Evolutionary conservation across 2,113 vertebrate species (phyloP), one percentile per base, ranked within the genome.

Genomic region (Tyrannus savana): DNA sequence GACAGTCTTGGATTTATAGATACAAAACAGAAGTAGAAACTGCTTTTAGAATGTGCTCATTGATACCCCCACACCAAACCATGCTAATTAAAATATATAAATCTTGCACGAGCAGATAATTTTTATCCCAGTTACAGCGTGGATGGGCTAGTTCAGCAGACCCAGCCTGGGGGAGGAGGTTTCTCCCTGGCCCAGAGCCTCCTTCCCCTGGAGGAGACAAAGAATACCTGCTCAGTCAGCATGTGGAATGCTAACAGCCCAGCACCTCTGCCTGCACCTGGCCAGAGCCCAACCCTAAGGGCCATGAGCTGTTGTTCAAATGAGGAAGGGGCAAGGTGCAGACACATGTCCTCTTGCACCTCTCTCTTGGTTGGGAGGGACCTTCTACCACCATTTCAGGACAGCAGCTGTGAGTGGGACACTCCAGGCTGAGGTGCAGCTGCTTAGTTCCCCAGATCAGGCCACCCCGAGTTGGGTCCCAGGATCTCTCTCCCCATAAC

Each of bases 231-330:
- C 66, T 84, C 25, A 39, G 35, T 72, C 59, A 62, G 37, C 0
- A 0, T 6, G 17, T 0, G 0, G 25, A 7, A 14, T 6, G 16
- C 3, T 3, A 25, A 41, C 56, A 75, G 66, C 30, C 25, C 30
- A 14, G 33, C 30, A 25, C 10, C 62, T 56, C 75, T 27, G 21
- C 56, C 60, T 44, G 52, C 0, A 0, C 67, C 39, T 23, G 44
- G 14, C 76, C 66, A 63, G 71, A 75, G 42, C 81, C 35, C 33
- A 42, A 0, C 42, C 31, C 50, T 39, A 67, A 63, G 35, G 47
- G 21, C 41, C 52, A 41, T 0, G 1, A 80, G 39, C 23, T 66
- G 60, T 23, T 66, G 8, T 27, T 68, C 35, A 37, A 33, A 19
- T 11, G 41, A 87, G 59, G 44, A 76, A 81, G 42, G 37, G 49